Conservation (phyloP, 2,888 invertebrate species). For the Cyclophora albipunctata region DNA sequence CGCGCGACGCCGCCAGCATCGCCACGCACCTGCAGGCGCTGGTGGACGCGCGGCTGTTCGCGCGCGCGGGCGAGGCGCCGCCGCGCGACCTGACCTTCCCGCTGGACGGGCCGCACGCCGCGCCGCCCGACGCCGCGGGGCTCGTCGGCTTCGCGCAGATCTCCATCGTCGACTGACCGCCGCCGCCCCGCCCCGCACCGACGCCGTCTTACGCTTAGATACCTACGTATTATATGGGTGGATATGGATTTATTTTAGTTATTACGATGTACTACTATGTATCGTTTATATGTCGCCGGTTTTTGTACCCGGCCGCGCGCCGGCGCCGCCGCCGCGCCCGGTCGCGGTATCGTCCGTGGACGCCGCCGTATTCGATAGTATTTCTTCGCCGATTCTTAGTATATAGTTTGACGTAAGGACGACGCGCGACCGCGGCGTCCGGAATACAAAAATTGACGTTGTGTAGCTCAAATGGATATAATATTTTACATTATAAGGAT, state of each 20-base stretch:
- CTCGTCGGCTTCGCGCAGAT: constrained; percentile 98
- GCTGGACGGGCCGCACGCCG: constrained; percentile 75
- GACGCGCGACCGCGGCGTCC: constrained; percentile 3
- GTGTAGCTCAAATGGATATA: constrained; percentile 58
- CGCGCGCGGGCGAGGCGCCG: constrained; percentile 60
- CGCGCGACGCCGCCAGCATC: constrained; percentile 92
- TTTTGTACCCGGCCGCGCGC: constrained; percentile 18
- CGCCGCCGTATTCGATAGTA: too few relatives aligned
- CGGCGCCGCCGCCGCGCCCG: not conserved
- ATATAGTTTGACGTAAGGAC: too few relatives aligned
- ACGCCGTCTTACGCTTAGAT: constrained; percentile 33
- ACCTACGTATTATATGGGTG: constrained; percentile 55
- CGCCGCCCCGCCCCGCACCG: not conserved
- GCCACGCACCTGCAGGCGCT: constrained; percentile 93
- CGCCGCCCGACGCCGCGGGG: constrained; percentile 94
- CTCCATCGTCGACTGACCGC: constrained; percentile 87
- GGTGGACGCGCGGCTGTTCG: constrained; percentile 77
- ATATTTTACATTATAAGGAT: constrained; percentile 50
- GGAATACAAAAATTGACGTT: constrained; percentile 35
- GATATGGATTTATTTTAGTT: constrained; percentile 50
- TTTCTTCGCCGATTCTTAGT: too few relatives aligned
- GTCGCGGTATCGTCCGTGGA: too few relatives aligned
- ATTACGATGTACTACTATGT: constrained; percentile 23
- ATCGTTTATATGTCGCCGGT: constrained; percentile 30
- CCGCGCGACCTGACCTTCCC: constrained; percentile 90